Conservation (phyloP, 2,113 vertebrate species). For the Monopterus albus region DNA sequence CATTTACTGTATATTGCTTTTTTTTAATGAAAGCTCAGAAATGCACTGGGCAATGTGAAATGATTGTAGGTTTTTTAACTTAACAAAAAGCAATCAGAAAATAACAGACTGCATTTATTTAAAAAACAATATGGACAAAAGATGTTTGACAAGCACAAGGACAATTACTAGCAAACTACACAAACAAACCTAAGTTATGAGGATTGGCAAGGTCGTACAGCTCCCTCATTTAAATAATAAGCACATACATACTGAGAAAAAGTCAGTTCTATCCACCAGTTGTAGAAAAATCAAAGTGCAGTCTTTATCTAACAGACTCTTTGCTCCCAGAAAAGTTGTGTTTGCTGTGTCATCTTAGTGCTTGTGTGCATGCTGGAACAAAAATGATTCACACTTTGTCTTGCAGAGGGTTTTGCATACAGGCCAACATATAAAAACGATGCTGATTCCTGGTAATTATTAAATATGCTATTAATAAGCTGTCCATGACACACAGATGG, state of each 20-base stretch:
- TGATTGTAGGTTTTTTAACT: not conserved
- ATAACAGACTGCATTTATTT: not conserved
- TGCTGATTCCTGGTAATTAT: not conserved
- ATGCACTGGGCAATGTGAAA: not conserved
- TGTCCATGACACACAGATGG: not conserved
- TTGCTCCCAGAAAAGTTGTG: not conserved
- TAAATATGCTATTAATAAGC: not conserved
- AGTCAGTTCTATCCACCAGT: slow-evolving; percentile 7
- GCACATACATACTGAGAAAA: not conserved
- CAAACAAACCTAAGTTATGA: not conserved
- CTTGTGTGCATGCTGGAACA: not conserved
- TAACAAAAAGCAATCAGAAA: not conserved
- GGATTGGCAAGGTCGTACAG: not conserved
- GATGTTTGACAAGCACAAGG: not conserved
- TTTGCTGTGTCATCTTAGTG: not conserved
- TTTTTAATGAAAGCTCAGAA: slow-evolving; percentile 1
- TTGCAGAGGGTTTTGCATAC: not conserved
- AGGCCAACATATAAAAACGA: not conserved
- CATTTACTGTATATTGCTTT: not conserved
- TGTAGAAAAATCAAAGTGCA: no score
- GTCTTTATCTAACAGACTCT: not conserved
- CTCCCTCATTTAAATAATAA: slow-evolving; percentile 35
- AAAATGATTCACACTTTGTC: slow-evolving; percentile 1
- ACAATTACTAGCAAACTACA: not conserved
- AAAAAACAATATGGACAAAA: not conserved